Evolutionary conservation across 2,113 vertebrate genomes (phyloP).

Genomic region (Edolisoma coerulescens): DNA sequence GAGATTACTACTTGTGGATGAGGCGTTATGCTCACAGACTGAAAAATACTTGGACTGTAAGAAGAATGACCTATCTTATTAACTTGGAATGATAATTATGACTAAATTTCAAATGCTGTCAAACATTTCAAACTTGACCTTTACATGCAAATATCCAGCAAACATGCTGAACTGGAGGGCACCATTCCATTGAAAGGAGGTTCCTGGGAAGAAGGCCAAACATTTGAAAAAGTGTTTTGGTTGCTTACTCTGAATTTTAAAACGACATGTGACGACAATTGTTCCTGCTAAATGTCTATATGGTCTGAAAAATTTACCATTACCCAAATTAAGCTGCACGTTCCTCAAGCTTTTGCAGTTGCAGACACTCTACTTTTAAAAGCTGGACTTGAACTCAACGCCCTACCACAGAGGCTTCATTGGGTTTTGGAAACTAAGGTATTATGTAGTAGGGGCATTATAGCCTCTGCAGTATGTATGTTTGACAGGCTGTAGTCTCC

Average conservation of each 20-base stretch:
- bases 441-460: background rate
- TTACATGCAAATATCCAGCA: background rate
- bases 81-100: background rate
- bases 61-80: background rate
- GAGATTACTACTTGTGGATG: background rate
- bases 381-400: background rate
- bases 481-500: background rate
- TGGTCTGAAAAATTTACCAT: background rate
- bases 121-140: background rate
- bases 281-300: background rate
- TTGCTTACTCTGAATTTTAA: background rate
- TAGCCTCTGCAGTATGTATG: background rate
- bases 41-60: background rate
- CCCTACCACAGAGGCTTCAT: background rate
- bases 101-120: background rate
- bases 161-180: background rate
- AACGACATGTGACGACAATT: accelerated
- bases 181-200: background rate
- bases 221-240: background rate
- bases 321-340: background rate
- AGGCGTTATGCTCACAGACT: background rate
- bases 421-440: background rate
- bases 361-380: background rate
- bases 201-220: background rate
- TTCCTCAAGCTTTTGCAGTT: background rate